Conservation (phyloP, 2,888 invertebrate species). For the Hirudinaria manillensis region DNA sequence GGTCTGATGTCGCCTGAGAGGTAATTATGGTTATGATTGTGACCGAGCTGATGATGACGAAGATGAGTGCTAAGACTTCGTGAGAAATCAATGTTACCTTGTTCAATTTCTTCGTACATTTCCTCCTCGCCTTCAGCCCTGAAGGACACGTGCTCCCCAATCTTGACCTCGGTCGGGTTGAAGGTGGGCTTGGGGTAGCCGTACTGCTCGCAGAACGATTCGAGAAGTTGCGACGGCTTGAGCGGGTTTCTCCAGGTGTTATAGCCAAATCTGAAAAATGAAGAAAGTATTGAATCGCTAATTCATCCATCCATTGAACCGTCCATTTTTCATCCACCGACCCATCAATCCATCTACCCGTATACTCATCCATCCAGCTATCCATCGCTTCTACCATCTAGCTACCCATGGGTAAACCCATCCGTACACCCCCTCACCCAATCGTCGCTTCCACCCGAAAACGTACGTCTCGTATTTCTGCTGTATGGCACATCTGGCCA, state of each 20-base stretch:
- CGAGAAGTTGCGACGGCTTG: slow-evolving; percentile 78
- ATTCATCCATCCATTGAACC: too few species aligned
- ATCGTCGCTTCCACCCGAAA: too few species aligned
- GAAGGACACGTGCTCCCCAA: slow-evolving; percentile 34
- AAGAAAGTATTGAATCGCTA: too few species aligned
- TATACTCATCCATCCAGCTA: too few species aligned
- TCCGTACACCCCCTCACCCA: too few species aligned
- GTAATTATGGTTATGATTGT: background rate
- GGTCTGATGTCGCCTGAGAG: slow-evolving; percentile 40
- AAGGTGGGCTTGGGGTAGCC: slow-evolving; percentile 55
- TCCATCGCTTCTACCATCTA: too few species aligned
- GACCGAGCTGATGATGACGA: slow-evolving; percentile 21
- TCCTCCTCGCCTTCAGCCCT: slow-evolving; percentile 36
- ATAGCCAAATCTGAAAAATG: slow-evolving; percentile 59
- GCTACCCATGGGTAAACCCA: too few species aligned
- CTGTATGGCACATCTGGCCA: slow-evolving; percentile 50
- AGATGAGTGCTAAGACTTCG: too few species aligned
- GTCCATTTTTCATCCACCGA: too few species aligned
- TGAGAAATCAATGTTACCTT: slow-evolving; percentile 20
- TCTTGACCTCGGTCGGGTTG: slow-evolving; percentile 28
- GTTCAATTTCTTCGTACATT: slow-evolving; percentile 31
- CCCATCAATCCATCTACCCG: too few species aligned
- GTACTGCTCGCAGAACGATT: slow-evolving; percentile 74
- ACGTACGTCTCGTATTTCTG: slow-evolving; percentile 42
- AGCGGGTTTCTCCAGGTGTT: slow-evolving; percentile 79